Evolutionary conservation across 2,797 vertebrate species (phyloP), one percentile per base, ranked within the genome.

Genomic region (Orestias chungarensis): DNA sequence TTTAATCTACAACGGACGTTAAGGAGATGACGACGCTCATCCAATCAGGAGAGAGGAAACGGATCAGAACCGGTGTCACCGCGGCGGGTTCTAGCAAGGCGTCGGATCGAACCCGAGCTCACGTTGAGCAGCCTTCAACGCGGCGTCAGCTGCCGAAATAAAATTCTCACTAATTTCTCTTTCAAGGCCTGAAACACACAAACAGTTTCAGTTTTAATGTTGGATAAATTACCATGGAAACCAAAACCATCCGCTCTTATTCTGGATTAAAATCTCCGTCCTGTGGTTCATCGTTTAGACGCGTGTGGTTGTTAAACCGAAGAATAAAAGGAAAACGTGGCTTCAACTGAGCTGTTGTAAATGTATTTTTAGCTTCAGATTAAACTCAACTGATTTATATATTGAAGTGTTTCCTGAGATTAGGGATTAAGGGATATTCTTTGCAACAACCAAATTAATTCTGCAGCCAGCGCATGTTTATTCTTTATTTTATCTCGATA

Each of bases 1-100:
- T 78, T 88, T 92, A 43, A 75, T 93, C 72, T 90, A 86, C 82
- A 86, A 73, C 0, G 86, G 90, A 65, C 89, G 85, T 52, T 92
- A 50, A 89, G 27, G 47, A 35, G 38, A 64, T 10, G 35, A 14
- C 12, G 59, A 14, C 4, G 59, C 20, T 38, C 23, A 42, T 2
- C 59, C 59, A 55, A 68, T 50, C 23, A 42, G 73, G 49, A 54
- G 35, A 8, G 59, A 62, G 59, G 59, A 62, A 42, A 35, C 59
- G 6, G 23, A 11, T 25, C 49, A 11, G 49, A 50, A 46, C 44
- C 12, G 9, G 47, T 47, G n/a, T 11, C 33, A n/a, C 33, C 59
- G 40, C 15, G 59, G 59, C 5, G 47, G 3, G 31, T 59, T 59
- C 18, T 43, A 59, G 54, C 12, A 11, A 35, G 3, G 0, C 7